phyloP scores from a whole-genome alignment of 1,140 invertebrate genomes.

The Eulimnadia texana region DNA sequence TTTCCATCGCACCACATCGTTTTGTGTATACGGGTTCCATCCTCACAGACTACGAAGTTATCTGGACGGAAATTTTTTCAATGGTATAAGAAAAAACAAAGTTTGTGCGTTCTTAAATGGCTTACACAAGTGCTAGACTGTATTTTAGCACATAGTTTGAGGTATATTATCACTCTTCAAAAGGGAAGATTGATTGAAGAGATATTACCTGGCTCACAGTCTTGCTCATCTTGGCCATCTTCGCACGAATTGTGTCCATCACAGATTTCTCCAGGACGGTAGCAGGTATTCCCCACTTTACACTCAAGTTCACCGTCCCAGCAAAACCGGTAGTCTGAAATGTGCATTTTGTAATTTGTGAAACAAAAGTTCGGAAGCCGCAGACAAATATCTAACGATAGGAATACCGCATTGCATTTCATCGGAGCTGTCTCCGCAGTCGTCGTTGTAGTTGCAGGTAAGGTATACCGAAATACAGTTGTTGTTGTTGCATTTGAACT shows the following conservation, averaged over 20 bases:
- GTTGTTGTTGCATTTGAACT: slow-evolving; percentile 31
- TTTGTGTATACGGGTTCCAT: slow-evolving; percentile 27
- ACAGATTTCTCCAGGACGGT: slow-evolving; percentile 30
- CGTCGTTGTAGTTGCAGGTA: slow-evolving; percentile 28
- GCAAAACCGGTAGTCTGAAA: slow-evolving; percentile 27
- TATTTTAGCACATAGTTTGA: no score
- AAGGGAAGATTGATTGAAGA: no score
- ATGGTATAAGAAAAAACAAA: not conserved
- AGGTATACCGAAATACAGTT: slow-evolving; percentile 28
- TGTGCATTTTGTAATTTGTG: not conserved
- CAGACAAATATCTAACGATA: no score
- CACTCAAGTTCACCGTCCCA: slow-evolving; percentile 32
- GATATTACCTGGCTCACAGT: slow-evolving; percentile 24
- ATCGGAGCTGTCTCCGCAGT: slow-evolving; percentile 32
- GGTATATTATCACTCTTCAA: no score
- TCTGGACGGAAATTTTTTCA: slow-evolving; percentile 18
- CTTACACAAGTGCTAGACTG: no score
- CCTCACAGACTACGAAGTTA: slow-evolving; percentile 26
- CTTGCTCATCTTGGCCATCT: slow-evolving; percentile 30
- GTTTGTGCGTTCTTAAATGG: no score
- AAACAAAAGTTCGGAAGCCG: no score
- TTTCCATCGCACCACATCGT: slow-evolving; percentile 33
- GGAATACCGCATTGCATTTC: slow-evolving; percentile 28
- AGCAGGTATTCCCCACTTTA: slow-evolving; percentile 32
- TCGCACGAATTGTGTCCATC: slow-evolving; percentile 29